Evolutionary conservation across 2,888 invertebrate species (phyloP).

Genomic region (Eupithecia exiguata): DNA sequence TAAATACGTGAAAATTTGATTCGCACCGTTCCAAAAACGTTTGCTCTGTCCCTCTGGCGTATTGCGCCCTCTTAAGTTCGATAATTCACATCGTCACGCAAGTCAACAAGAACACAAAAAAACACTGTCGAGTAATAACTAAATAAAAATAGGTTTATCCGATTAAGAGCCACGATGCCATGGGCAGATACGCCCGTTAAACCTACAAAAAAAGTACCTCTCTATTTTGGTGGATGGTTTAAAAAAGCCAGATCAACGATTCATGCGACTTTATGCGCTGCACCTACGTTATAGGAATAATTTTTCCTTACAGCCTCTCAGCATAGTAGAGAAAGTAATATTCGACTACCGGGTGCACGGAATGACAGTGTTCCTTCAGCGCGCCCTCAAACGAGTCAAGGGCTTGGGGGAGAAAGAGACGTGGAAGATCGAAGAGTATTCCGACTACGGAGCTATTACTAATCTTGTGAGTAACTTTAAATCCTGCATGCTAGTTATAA

Average conservation of each 20-base stretch:
- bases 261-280: no score
- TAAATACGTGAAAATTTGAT: no score
- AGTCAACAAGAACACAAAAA: no score
- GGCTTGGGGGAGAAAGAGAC: conserved; percentile 89
- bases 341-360: conserved; percentile 94
- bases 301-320: conserved; percentile 84
- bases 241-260: not conserved
- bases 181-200: no score
- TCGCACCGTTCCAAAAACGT: no score
- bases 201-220: no score
- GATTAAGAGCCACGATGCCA: no score
- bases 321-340: conserved; percentile 92
- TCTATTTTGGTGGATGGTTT: not conserved
- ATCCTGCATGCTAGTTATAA: not conserved
- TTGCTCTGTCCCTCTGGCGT: no score
- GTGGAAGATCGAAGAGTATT: conserved; percentile 93
- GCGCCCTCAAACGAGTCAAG: conserved; percentile 91
- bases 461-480: conserved; percentile 84
- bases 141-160: no score
- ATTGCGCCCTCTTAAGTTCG: no score
- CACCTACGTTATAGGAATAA: not conserved
- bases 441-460: conserved; percentile 93
- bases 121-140: no score
- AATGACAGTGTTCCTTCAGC: conserved; percentile 92
- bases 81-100: no score